phyloP scores from a whole-genome alignment of 2,888 invertebrate species.

The Deilephila porcellus region DNA sequence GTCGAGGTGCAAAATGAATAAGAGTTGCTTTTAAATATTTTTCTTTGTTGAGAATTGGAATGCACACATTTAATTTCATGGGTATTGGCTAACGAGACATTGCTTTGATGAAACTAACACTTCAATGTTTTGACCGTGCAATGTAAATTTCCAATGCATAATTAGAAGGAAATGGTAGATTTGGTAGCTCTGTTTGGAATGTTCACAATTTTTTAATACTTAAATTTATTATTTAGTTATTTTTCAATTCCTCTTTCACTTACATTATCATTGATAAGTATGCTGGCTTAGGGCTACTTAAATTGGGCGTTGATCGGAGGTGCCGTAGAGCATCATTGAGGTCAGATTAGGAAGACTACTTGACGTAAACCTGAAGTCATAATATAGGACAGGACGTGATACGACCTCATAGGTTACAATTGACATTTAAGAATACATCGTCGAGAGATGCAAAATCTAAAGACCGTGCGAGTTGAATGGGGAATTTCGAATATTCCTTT shows the following conservation, averaged over 20 bases:
- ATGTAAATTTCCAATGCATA: constrained; percentile 17
- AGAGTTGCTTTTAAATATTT: constrained; percentile 1
- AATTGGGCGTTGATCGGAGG: not conserved
- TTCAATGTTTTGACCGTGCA: not conserved
- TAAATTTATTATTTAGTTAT: not conserved
- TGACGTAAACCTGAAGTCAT: no score
- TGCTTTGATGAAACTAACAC: constrained; percentile 22
- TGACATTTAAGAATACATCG: no score
- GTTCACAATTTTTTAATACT: not conserved
- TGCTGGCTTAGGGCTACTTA: not conserved
- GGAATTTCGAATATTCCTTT: no score
- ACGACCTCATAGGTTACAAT: no score
- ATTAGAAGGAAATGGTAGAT: constrained; percentile 16
- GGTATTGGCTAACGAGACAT: constrained; percentile 25
- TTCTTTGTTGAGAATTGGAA: constrained; percentile 14
- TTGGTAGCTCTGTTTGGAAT: constrained; percentile 2
- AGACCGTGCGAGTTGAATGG: no score
- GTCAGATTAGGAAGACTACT: no score
- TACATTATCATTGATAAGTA: not conserved
- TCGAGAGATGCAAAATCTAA: no score
- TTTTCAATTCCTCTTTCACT: constrained; percentile 10
- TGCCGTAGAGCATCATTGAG: not conserved
- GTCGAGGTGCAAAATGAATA: constrained; percentile 8
- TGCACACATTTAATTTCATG: constrained; percentile 17
- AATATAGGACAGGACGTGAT: no score